These are phyloP conservation scores for Fundulus diaphanus DNA, from an alignment of 2,797 vertebrate genomes.

Conservation along the genomic window DNA sequence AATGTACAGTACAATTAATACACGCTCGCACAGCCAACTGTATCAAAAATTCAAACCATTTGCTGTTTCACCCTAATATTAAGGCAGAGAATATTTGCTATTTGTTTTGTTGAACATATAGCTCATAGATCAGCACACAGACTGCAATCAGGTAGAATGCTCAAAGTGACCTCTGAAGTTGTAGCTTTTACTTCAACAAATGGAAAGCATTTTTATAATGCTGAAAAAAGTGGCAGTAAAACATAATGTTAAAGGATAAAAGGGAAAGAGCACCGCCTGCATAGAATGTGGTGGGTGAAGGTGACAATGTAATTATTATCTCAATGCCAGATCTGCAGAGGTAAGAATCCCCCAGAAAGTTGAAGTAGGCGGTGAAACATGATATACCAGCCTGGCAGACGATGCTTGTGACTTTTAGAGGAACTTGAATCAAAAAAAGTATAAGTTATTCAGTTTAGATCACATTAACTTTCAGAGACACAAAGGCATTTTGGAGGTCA, in stretches of 20 bases:
- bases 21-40: neutral
- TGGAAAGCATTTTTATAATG: constrained; percentile 60
- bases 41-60: neutral
- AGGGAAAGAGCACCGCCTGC: constrained; percentile 54
- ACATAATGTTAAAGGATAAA: constrained; percentile 67
- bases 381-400: constrained; percentile 40
- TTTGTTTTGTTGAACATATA: constrained; percentile 56
- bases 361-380: constrained; percentile 56
- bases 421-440: constrained; percentile 19
- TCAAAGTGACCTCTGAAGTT: constrained; percentile 68
- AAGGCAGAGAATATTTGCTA: constrained; percentile 43
- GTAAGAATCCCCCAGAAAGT: constrained; percentile 60
- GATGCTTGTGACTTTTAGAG: constrained; percentile 42
- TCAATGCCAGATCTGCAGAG: constrained; percentile 68
- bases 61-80: constrained; percentile 41
- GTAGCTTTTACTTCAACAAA: constrained; percentile 39
- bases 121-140: constrained; percentile 75
- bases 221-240: constrained; percentile 69
- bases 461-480: constrained; percentile 41
- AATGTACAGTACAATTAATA: neutral
- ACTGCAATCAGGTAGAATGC: constrained; percentile 70
- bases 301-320: constrained; percentile 72
- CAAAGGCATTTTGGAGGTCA: constrained; percentile 65
- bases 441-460: constrained; percentile 25
- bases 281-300: constrained; percentile 66